phyloP scores from a whole-genome alignment of 1,140 invertebrate genomes.

The Himalopsyche phryganea region DNA sequence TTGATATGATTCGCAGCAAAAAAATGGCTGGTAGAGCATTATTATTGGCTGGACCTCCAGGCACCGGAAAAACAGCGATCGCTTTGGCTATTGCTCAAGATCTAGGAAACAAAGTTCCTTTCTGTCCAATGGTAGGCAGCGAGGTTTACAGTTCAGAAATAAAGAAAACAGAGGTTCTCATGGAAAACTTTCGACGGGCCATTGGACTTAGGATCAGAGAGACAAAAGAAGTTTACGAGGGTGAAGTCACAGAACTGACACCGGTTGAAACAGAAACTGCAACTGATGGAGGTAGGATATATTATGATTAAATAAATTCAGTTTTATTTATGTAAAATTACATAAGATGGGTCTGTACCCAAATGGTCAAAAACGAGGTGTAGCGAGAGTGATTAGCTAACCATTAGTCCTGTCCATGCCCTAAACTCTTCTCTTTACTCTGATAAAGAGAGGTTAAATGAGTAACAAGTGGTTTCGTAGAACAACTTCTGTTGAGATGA shows the following conservation, averaged over 20 bases:
- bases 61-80: conserved; percentile 98
- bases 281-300: conserved; percentile 66
- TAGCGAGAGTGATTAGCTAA: too few species aligned
- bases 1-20: conserved; percentile 95
- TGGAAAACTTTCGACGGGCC: conserved; percentile 98
- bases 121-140: conserved; percentile 99
- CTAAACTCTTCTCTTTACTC: too few species aligned
- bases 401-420: too few species aligned
- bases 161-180: conserved; percentile 99
- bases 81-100: conserved; percentile 98
- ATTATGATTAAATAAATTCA: too few species aligned
- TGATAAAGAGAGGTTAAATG: too few species aligned
- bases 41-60: conserved; percentile 93
- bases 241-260: conserved; percentile 97
- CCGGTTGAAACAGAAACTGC: conserved; percentile 97
- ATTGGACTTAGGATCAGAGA: conserved; percentile 95
- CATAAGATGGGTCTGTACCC: too few species aligned
- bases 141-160: conserved; percentile 99
- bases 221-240: conserved; percentile 99
- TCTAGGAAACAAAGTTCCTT: conserved; percentile 95
- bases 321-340: too few species aligned
- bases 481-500: too few species aligned
- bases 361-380: too few species aligned
- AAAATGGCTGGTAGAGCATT: conserved; percentile 98
- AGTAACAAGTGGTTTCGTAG: too few species aligned